Evolutionary conservation across 2,113 vertebrate species (phyloP).

Genomic region (Calyptommatus sinebrachiatus): DNA sequence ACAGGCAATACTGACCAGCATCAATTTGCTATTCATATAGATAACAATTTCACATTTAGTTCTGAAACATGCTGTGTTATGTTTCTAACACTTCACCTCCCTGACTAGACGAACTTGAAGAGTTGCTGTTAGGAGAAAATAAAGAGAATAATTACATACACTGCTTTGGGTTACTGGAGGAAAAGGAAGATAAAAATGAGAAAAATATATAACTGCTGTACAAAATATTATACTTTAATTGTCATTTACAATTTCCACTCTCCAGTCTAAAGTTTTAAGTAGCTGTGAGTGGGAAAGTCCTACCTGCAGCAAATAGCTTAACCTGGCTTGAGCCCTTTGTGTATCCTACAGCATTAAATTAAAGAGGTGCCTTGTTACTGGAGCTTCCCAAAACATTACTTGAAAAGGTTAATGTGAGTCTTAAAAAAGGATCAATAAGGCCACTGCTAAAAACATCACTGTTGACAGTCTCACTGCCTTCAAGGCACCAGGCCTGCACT

Average conservation of each 20-base stretch:
- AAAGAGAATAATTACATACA: too few species aligned
- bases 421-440: background rate
- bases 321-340: background rate
- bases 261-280: background rate
- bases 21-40: too few species aligned
- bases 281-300: background rate
- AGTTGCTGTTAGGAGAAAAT: too few species aligned
- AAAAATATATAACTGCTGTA: background rate
- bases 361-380: background rate
- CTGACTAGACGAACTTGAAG: too few species aligned
- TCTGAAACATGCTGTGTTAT: too few species aligned
- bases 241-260: background rate
- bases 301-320: background rate
- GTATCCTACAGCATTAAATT: background rate
- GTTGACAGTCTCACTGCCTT: background rate
- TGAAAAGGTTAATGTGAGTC: background rate
- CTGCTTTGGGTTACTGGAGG: too few species aligned
- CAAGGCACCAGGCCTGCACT: background rate
- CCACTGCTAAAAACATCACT: background rate
- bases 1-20: too few species aligned
- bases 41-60: too few species aligned
- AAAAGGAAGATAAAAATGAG: too few species aligned
- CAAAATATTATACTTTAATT: background rate
- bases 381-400: background rate
- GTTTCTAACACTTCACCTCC: too few species aligned